Base-by-base conservation (phyloP, 2,113 vertebrate species). In the Erythrolamprus reginae region DNA sequence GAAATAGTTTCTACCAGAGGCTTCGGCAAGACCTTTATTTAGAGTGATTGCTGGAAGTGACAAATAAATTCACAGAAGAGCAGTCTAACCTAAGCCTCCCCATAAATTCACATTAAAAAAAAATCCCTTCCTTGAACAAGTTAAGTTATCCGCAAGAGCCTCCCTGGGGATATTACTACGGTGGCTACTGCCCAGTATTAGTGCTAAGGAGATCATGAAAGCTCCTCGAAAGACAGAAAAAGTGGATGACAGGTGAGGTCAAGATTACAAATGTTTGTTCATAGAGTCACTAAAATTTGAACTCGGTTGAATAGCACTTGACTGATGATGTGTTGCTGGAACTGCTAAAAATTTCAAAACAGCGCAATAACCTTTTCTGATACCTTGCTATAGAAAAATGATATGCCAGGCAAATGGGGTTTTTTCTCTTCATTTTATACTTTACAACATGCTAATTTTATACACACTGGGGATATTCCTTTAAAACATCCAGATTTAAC, bases 1-100 rank as follows among this genome's bases (percentile, higher is more conserved):
- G 19, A 42, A 84, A 50, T 4, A 53, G 56, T 45, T 42, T 82
- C 87, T 58, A 51, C 23, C n/a, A 84, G 23, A 56, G 85, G 55
- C 55, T 91, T 84, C 65, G 50, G 84, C 53, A 84, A 91, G 23
- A 38, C 33, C 13, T 84, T 70, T 84, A 91, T 89, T 65, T 45
- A 48, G 53, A 33, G 5, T 52, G 87, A 84, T 50, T 53, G 33
- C 17, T 85, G 33, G 24, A 65, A 88, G 48, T 84, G 87, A 52
- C 48, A 88, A 65, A 88, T 84, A 61, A 10, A 84, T 61, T 84
- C 47, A 86, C 47, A 85, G 26, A 84, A 13, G 1, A 77, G 24
- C 52, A 51, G 70, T 23, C 51, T 28, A 77, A 17, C 33, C 15
- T 77, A 77, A 77, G 38, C 70, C 33, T 77, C 70, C 70, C 70